Base-by-base conservation (phyloP, 2,888 invertebrate species). In the Trachelus tabidus region DNA sequence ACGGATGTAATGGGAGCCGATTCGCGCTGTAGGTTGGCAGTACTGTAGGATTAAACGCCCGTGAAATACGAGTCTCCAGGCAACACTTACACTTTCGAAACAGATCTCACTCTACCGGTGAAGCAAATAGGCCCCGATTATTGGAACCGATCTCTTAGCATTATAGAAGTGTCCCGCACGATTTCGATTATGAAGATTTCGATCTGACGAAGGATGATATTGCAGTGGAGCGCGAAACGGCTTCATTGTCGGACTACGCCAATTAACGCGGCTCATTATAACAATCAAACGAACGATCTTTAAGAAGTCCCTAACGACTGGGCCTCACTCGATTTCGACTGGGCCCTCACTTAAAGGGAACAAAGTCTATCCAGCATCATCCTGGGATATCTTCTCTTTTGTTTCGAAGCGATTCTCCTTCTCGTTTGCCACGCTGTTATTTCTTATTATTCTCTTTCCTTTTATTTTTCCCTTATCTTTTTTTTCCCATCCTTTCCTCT, bases 221-320 rank as follows among this genome's bases (percentile, higher is more conserved):
- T 56, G 56, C 56, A 56, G 6, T 12, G 75, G 12, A 68, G 76
- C 73, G 75, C 73, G 77, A 80, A 86, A 88, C 83, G 80, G 78
- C 81, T 83, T 81, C 81, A 83, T 84, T 80, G 79, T 79, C 76
- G 75, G 77, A 77, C 79, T 82, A 79, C 82, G 83, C 87, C 87
- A 89, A 89, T 89, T 89, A 88, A 87, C 83, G 85, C 79, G 81
- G 82, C 87, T 88, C 87, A 85, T 90, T 89, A 88, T 89, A 88
- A 83, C 87, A 86, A 87, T 87, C 87, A 83, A 81, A 86, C 84
- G 83, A 78, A 73, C 81, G 82, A 86, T 86, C 85, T 85, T 79
- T 56, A 69, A 56, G 78, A 56, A 76, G 68, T 73, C 79, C 74
- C 76, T 76, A 75, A 79, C 79, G 77, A 79, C 73, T 81, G 83